Conservation (phyloP, 2,888 invertebrate genomes). For the Scaptomyza caliginosa region DNA sequence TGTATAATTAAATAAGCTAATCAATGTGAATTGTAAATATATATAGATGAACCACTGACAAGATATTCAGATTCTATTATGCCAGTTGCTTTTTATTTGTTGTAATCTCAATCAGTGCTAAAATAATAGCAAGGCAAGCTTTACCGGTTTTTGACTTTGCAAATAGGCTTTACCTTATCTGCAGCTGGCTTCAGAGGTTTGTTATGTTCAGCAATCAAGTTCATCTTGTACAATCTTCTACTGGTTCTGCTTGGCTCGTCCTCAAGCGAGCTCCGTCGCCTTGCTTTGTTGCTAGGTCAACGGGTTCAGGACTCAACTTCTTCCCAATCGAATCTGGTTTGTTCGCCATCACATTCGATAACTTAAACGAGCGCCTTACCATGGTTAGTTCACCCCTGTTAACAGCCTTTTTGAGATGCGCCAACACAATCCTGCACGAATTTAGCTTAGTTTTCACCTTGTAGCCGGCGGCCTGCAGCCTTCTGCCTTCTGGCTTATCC, state of each 20-base stretch:
- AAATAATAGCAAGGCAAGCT: not conserved
- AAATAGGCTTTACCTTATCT: too few relatives aligned
- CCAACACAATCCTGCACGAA: not conserved
- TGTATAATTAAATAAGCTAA: conserved; percentile 63
- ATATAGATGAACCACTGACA: conserved; percentile 23
- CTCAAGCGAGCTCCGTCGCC: too few relatives aligned
- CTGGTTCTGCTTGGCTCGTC: too few relatives aligned
- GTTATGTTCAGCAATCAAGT: not conserved
- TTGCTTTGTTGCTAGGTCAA: not conserved
- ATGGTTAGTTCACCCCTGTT: conserved; percentile 8
- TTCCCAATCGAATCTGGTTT: conserved; percentile 2
- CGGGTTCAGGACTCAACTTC: not conserved
- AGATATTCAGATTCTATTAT: too few relatives aligned
- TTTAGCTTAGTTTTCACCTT: not conserved
- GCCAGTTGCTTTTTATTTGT: too few relatives aligned
- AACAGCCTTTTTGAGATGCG: conserved; percentile 7
- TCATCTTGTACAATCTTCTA: not conserved
- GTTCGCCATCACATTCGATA: not conserved
- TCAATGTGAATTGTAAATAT: conserved; percentile 51
- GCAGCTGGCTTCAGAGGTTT: too few relatives aligned
- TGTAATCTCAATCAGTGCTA: not conserved
- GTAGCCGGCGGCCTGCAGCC: conserved; percentile 19
- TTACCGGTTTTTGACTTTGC: not conserved
- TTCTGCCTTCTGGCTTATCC: conserved; percentile 10
- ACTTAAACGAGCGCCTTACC: conserved; percentile 26